These are phyloP conservation scores for Pangasius larnaudii DNA, from an alignment of 2,797 vertebrate species.

Conservation along the genomic window DNA sequence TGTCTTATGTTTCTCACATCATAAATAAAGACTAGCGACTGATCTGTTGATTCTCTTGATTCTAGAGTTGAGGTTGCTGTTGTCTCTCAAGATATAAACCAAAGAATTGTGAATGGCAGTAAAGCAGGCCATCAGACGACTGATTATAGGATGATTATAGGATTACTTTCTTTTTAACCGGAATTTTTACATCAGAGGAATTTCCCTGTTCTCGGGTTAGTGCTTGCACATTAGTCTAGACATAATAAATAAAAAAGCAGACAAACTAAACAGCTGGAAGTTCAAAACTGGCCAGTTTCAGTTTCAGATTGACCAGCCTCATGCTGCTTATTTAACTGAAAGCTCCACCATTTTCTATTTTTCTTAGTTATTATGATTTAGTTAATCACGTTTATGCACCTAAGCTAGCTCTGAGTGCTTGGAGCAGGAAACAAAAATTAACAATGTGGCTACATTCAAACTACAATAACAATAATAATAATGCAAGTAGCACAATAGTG, in stretches of 20 bases:
- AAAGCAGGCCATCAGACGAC: neutral
- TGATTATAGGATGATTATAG: neutral
- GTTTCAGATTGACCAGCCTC: neutral
- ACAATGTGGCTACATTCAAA: neutral
- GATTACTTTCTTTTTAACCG: neutral
- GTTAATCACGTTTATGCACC: neutral
- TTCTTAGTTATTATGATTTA: neutral
- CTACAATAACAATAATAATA: neutral
- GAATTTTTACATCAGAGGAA: neutral
- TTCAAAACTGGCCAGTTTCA: neutral
- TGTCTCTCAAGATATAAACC: neutral
- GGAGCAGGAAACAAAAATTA: neutral
- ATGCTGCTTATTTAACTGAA: neutral
- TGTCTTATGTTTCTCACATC: too few relatives aligned
- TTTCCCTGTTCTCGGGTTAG: neutral
- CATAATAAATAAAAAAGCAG: conserved; percentile 3
- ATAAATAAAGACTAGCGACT: neutral
- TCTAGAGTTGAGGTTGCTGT: neutral
- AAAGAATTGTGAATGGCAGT: neutral
- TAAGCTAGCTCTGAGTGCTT: neutral
- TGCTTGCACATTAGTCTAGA: neutral
- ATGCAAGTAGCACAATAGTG: neutral
- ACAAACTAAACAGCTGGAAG: neutral
- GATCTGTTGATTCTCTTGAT: neutral
- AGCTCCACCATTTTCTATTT: neutral